Conservation (phyloP, 1,140 invertebrate genomes). For the Leptopilina clavipes region DNA sequence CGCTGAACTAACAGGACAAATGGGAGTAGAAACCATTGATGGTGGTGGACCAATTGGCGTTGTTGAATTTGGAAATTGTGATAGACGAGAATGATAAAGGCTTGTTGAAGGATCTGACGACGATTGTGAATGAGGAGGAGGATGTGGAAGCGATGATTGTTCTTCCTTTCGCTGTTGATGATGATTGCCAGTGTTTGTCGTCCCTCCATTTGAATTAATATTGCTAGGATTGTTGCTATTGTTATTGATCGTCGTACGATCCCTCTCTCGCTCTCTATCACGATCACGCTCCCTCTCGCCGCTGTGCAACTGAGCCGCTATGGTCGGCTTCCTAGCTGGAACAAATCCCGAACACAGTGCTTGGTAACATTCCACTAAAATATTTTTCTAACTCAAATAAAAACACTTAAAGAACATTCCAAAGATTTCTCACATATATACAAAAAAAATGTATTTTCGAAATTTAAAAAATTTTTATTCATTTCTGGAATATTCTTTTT, state of each 20-base stretch:
- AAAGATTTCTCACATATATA: not conserved
- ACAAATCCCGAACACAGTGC: slow-evolving; percentile 74
- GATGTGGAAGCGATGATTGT: slow-evolving; percentile 31
- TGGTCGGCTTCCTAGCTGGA: slow-evolving; percentile 76
- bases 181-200: slow-evolving; percentile 43
- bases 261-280: slow-evolving; percentile 66
- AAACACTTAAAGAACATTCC: slow-evolving; percentile 17
- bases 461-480: not conserved
- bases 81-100: slow-evolving; percentile 59
- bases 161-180: slow-evolving; percentile 65
- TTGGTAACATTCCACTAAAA: slow-evolving; percentile 68
- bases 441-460: not conserved
- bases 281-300: slow-evolving; percentile 73
- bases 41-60: slow-evolving; percentile 51
- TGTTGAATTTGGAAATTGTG: slow-evolving; percentile 57
- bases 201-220: slow-evolving; percentile 45
- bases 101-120: slow-evolving; percentile 50
- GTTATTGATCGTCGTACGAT: slow-evolving; percentile 47
- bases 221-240: slow-evolving; percentile 47
- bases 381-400: not conserved
- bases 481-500: slow-evolving; percentile 40
- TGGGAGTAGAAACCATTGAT: slow-evolving; percentile 50
- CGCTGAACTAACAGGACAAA: slow-evolving; percentile 59
- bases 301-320: slow-evolving; percentile 73
- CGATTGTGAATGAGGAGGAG: slow-evolving; percentile 35